These are phyloP conservation scores for Zygaena filipendulae DNA, from an alignment of 2,888 invertebrate species.

Conservation along the genomic window DNA sequence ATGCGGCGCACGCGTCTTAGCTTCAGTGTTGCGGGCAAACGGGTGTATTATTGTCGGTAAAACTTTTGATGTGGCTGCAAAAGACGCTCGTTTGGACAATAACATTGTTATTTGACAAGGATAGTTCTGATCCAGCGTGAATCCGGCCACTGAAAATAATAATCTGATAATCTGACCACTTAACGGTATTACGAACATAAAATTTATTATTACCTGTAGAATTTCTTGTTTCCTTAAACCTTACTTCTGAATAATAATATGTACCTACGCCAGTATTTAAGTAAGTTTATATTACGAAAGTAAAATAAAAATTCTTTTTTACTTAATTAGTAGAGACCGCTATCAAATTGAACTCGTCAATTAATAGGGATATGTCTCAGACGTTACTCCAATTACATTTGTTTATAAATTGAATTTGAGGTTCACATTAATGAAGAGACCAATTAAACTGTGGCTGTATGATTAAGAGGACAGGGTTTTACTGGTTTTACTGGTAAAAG, in stretches of 20 bases:
- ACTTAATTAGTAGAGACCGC: slow-evolving; percentile 24
- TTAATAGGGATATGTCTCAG: slow-evolving; percentile 30
- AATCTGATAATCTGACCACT: slow-evolving; percentile 29
- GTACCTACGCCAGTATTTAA: too few relatives aligned
- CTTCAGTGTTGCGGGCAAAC: slow-evolving; percentile 30
- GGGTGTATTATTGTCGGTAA: slow-evolving; percentile 46
- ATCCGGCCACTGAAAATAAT: slow-evolving; percentile 31
- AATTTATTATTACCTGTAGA: too few relatives aligned
- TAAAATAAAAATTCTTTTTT: slow-evolving; percentile 7
- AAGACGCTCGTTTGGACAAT: slow-evolving; percentile 44
- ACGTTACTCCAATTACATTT: slow-evolving; percentile 38
- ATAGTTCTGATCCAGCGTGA: slow-evolving; percentile 39
- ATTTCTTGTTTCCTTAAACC: too few relatives aligned
- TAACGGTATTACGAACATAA: too few relatives aligned
- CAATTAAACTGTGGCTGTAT: slow-evolving; percentile 45
- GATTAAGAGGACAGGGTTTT: too few relatives aligned
- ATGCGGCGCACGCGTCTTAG: slow-evolving; percentile 62
- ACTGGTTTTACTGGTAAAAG: too few relatives aligned
- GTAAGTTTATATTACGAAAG: too few relatives aligned
- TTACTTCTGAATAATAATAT: too few relatives aligned
- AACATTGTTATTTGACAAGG: slow-evolving; percentile 34
- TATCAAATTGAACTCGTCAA: slow-evolving; percentile 38
- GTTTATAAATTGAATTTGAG: slow-evolving; percentile 47
- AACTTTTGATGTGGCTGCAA: slow-evolving; percentile 57
- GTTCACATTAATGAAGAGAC: slow-evolving; percentile 31